Conservation (phyloP, 2,888 invertebrate species). For the Gnatocerus cornutus region DNA sequence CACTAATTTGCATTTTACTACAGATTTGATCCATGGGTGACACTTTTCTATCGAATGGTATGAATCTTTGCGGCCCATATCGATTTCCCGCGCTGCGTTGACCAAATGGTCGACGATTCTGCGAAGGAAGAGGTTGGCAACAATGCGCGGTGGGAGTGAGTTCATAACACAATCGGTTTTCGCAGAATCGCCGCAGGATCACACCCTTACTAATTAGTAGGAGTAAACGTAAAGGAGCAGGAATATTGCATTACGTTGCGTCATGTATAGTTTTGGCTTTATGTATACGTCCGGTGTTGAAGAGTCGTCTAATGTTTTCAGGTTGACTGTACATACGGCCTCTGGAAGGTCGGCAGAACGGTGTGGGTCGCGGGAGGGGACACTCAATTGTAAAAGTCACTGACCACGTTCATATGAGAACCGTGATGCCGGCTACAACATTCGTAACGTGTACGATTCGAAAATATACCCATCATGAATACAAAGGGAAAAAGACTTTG, state of each 20-base stretch:
- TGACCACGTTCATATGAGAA: constrained; percentile 58
- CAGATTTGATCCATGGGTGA: not conserved
- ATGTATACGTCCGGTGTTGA: constrained; percentile 29
- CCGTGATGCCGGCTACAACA: constrained; percentile 27
- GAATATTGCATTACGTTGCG: not conserved
- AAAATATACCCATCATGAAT: constrained; percentile 17
- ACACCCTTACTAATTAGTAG: not conserved
- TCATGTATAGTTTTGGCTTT: not conserved
- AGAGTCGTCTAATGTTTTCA: constrained; percentile 59
- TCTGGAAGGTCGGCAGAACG: constrained; percentile 68
- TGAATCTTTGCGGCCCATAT: not conserved
- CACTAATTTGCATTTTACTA: constrained; percentile 16
- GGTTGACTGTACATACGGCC: constrained; percentile 66
- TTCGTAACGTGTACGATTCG: constrained; percentile 19
- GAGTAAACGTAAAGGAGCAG: not conserved
- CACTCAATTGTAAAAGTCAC: constrained; percentile 60
- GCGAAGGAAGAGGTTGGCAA: constrained; percentile 27
- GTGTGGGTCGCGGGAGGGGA: constrained; percentile 57
- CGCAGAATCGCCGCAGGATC: constrained; percentile 8
- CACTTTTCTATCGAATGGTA: constrained; percentile 2
- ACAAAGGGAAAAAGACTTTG: constrained; percentile 10
- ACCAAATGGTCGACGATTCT: constrained; percentile 11
- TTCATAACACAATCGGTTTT: constrained; percentile 21
- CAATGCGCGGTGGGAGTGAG: constrained; percentile 29
- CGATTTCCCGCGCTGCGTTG: constrained; percentile 14